A percentile compares a stretch with the other conserved stretches of the same genome.
Conservation (phyloP, 2,113 vertebrate species). For the Morone saxatilis region DNA sequence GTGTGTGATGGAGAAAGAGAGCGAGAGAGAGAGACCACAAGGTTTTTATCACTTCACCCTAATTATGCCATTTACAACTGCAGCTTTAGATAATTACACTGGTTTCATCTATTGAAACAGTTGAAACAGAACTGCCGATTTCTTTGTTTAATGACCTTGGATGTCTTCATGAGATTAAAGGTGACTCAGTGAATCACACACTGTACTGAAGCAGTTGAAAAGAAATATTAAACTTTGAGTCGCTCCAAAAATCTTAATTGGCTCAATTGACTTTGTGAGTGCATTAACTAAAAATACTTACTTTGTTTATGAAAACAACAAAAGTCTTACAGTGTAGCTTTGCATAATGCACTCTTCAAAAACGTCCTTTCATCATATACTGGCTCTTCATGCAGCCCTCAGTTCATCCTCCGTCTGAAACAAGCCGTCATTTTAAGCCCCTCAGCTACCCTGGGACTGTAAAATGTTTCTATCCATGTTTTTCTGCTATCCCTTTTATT, state of each 20-base stretch:
- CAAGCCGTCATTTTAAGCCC: too few relatives aligned
- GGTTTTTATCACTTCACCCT: constrained; percentile 60
- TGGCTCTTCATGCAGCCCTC: too few relatives aligned
- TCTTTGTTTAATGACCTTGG: constrained; percentile 47
- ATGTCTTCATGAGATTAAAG: constrained; percentile 20
- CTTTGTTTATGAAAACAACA: neutral
- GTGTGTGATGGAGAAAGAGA: neutral
- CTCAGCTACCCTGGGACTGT: too few relatives aligned
- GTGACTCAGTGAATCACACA: neutral
- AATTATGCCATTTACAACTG: constrained; percentile 63
- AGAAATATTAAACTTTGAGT: constrained; percentile 9
- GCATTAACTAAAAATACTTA: neutral
- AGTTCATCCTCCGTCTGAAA: too few relatives aligned
- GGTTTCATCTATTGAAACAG: constrained; percentile 50
- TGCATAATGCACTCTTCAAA: too few relatives aligned
- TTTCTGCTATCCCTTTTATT: too few relatives aligned
- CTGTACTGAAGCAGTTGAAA: neutral
- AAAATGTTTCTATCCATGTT: too few relatives aligned
- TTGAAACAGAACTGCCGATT: neutral
- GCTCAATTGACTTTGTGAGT: neutral
- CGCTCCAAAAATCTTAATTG: neutral
- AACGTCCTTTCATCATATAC: too few relatives aligned
- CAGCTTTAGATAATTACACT: constrained; percentile 59
- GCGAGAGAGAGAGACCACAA: constrained; percentile 24
- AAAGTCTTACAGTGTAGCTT: too few relatives aligned